Base-by-base conservation (phyloP, 2,113 vertebrate species). In the Micromys minutus region DNA sequence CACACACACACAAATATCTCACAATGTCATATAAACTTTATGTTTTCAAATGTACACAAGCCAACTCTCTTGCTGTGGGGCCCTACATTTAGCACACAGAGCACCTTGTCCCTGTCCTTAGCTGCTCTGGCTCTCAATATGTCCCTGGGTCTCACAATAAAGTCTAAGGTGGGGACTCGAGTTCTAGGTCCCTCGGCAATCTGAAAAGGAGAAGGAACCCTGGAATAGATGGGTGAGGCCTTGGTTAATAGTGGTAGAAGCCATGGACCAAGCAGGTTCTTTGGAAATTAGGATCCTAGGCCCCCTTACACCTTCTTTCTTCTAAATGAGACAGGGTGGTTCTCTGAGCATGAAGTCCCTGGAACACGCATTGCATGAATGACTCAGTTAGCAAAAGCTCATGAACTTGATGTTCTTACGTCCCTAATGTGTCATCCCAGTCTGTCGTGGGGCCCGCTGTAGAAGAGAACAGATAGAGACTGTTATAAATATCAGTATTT, bases 21-120 rank as follows among this genome's bases (percentile, higher is more conserved):
- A 17, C 22, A 10, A 13, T 59, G 29, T 39, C 29, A 69, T 52
- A 65, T 45, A 83, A 76, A 87, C 55, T 57, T 59, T 21, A 50
- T 77, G 42, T 93, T 90, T 95, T 89, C n/a, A 69, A 86, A 34
- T 15, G 79, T 74, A 26, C 21, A n/a, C 21, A n/a, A 71, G 55
- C 19, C 6, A 29, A 63, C 34, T 67, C 0, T 90, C 79, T 80
- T 52, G 17, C 1, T 16, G 7, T 61, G n/a, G n/a, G 39, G 12
- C 55, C 77, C 61, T 13, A 0, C 4, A 52, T 63, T 75, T 9
- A 61, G 47, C 42, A 34, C 39, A 16, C 50, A n/a, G 87, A 80
- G 69, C 16, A 76, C 39, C 34, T 59, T 77, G 34, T 17, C 59
- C 17, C 57, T 71, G 57, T 34, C 39, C 55, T 11, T 34, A 84